Evolutionary conservation across 2,797 vertebrate species (phyloP), one percentile per base, ranked within the genome.

Genomic region (Rhincodon typus): DNA sequence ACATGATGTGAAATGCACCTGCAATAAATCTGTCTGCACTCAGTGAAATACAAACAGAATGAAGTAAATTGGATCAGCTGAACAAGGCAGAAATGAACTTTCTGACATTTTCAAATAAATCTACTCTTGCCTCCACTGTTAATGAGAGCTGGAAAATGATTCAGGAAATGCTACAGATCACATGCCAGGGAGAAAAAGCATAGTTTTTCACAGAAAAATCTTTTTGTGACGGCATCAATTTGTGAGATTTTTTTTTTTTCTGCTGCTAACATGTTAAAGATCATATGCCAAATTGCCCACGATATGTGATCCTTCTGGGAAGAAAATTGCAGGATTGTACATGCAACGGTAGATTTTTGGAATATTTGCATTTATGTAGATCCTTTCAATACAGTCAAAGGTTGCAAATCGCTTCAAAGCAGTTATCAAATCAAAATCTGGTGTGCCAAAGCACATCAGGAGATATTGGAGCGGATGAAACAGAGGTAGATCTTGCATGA

Each of bases 31-130:
- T 66, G 53, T n/a, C 7, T 91, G 34, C 34, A 8, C 38, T 3
- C 34, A 91, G 5, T 91, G 88, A 21, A 90, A 66, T 21, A 38
- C 87, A 66, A 91, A 91, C 17, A 66, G 88, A 91, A 66, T 38
- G 57, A 91, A 91, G 62, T 0, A 91, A 91, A 67, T 91, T 66
- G 88, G 88, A 91, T 91, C 88, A 66, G 57, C 34, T 91, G 57
- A 66, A n/a, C 34, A 91, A 19, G 34, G 25, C 88, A 67, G 57
- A 70, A 46, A 70, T 94, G 12, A 72, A 42, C 42, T 30, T 27
- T 21, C 72, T 94, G 93, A 50, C 42, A 62, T 94, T 94, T 94
- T 72, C 42, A 94, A 46, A 46, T 72, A 72, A 72, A 94, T 72
- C 66, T 46, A 94, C 50, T 94, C 67, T 70, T 30, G 25, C 27